Conservation (phyloP, 2,888 invertebrate genomes). For the Heterodera filipjevi region DNA sequence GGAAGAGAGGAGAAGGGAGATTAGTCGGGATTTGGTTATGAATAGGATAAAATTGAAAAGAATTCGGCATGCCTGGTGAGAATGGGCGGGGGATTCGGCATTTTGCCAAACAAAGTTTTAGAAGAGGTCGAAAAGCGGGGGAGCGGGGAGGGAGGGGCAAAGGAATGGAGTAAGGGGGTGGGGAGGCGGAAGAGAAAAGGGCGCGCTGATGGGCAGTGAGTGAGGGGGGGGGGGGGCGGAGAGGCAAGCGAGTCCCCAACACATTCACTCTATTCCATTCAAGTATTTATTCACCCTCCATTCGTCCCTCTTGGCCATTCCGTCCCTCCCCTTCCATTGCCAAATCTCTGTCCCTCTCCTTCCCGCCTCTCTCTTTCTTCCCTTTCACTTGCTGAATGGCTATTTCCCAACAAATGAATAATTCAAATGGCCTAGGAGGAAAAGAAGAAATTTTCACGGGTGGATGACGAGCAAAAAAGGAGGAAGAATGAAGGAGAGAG, state of each 20-base stretch:
- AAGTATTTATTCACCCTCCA: background rate
- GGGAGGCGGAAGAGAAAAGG: background rate
- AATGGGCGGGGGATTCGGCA: background rate
- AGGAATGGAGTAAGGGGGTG: background rate
- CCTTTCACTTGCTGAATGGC: constrained; percentile 1
- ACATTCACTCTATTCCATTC: constrained; percentile 7
- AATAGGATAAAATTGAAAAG: background rate
- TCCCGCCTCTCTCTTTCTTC: background rate
- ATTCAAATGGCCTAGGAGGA: constrained; percentile 16
- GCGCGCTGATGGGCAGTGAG: background rate
- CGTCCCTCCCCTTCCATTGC: background rate
- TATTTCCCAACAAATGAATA: constrained; percentile 14
- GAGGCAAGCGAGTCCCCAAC: background rate
- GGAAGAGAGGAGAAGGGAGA: constrained; percentile 19
- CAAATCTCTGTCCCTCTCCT: background rate
- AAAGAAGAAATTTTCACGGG: constrained; percentile 10
- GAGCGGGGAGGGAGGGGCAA: background rate
- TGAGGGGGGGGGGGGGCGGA: background rate
- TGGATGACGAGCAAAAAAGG: constrained; percentile 3
- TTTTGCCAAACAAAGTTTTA: background rate
- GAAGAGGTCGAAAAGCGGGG: background rate
- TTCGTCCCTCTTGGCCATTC: constrained; percentile 2
- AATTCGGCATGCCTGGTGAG: constrained; percentile 25
- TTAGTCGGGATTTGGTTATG: constrained; percentile 32
- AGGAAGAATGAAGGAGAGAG: too few species aligned